Evolutionary conservation across 2,113 vertebrate genomes (phyloP).

Genomic region (Zapornia atra): DNA sequence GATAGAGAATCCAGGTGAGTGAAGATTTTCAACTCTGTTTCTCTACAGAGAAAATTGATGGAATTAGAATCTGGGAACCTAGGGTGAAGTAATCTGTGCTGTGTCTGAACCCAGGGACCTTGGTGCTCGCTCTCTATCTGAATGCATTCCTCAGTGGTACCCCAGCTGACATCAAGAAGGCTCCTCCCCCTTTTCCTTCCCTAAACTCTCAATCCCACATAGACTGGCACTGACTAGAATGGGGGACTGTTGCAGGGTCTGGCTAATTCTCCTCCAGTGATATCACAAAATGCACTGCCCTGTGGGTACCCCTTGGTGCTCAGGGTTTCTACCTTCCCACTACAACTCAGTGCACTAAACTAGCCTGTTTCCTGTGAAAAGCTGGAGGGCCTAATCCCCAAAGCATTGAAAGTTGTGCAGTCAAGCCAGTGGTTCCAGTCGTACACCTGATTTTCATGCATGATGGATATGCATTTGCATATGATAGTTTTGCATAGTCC

Average conservation of each 20-base stretch:
- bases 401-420: background rate
- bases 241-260: background rate
- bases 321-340: background rate
- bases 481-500: background rate
- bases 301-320: background rate
- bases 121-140: rapidly evolving
- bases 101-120: background rate
- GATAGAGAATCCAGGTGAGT: background rate
- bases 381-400: background rate
- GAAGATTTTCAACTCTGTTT: background rate
- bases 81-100: background rate
- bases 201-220: background rate
- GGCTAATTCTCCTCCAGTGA: background rate
- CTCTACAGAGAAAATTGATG: background rate
- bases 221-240: background rate
- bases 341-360: background rate
- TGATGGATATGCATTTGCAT: background rate
- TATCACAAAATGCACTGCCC: background rate
- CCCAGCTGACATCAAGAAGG: background rate
- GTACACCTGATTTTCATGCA: background rate
- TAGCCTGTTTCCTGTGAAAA: background rate
- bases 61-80: background rate
- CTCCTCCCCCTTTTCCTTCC: background rate
- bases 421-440: background rate
- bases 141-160: background rate